Evolutionary conservation across 2,888 invertebrate genomes (phyloP).

Genomic region (Eugnorisma glareosa): DNA sequence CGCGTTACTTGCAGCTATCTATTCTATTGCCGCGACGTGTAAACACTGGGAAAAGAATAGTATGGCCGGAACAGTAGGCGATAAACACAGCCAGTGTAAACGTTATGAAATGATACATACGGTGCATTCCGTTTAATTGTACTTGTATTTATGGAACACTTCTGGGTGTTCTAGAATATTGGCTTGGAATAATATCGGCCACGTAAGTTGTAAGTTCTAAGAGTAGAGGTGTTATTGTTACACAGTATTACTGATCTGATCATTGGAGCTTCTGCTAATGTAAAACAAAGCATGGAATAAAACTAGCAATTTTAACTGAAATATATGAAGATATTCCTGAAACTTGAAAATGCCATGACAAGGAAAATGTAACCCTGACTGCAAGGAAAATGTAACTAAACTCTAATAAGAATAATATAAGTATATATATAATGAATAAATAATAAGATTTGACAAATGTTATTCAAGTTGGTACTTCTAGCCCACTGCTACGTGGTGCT

Average conservation of each 20-base stretch:
- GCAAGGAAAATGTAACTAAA: not conserved
- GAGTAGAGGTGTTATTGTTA: conserved; percentile 20
- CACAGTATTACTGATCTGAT: not conserved
- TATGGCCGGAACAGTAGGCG: conserved; percentile 79
- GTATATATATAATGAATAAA: not conserved
- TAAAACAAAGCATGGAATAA: not conserved
- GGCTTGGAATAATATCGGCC: conserved; percentile 45
- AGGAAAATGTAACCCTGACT: not conserved
- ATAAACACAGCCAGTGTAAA: conserved; percentile 83
- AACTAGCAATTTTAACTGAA: not conserved
- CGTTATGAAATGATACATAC: conserved; percentile 86
- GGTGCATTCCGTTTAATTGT: conserved; percentile 68
- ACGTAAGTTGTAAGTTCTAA: conserved; percentile 12
- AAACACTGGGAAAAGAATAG: conserved; percentile 87
- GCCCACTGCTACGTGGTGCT: not conserved
- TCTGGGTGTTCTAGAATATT: conserved; percentile 61
- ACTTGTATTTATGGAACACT: conserved; percentile 60
- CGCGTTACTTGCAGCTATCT: conserved; percentile 78
- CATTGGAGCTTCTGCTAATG: not conserved
- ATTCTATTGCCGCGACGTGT: conserved; percentile 80
- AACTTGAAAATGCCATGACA: conserved; percentile 1
- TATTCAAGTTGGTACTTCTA: not conserved
- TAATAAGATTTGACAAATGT: not conserved
- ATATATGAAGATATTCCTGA: not conserved
- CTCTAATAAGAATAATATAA: not conserved